Base-by-base conservation (phyloP, 2,797 vertebrate genomes). In the Lepilemur septentrionalis region DNA sequence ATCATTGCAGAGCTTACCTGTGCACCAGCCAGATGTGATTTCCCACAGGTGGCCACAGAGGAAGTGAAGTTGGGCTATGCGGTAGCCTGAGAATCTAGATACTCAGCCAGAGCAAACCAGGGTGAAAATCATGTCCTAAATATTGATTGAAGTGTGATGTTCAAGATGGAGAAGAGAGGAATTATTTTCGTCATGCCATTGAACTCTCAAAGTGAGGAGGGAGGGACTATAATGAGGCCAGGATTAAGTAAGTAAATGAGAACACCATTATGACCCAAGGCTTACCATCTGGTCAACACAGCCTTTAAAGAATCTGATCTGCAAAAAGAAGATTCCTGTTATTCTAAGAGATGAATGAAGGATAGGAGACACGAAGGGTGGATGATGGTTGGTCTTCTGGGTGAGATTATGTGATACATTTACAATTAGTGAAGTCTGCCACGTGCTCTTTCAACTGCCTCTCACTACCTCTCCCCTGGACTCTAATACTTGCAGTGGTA, bases 11-110 rank as follows among this genome's bases (percentile, higher is more conserved):
- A 7, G 3, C 17, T 67, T 59, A 18, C 32, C 5, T 4, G 5
- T 30, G 12, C 4, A 76, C 25, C 23, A 32, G 22, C 28, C 22
- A 63, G 84, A 7, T 67, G 38, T 57, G 12, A 76, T 17, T 55
- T 81, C 32, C 46, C 14, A 5, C 25, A 65, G 10, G 3, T 0
- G 4, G 15, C 30, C 23, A 38, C 20, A 48, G 23, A 32, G 11
- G 13, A 55, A 1, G 32, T 25, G 5, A 57, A 17, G 4, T 43
- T 61, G 57, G 32, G 17, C 23, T 35, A 32, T 28, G 18, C 6
- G 30, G n/a, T 13, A 57, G 22, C n/a, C 61, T 70, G 23, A 94
- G 38, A 43, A 43, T 46, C 30, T 18, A 43, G 17, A 52, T 6
- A 30, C 50, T 80, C 41, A 70, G 28, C 63, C 32, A 65, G 15